phyloP scores from a whole-genome alignment of 92 coral and sea anemone genomes.

The Heliopora coerulea region DNA sequence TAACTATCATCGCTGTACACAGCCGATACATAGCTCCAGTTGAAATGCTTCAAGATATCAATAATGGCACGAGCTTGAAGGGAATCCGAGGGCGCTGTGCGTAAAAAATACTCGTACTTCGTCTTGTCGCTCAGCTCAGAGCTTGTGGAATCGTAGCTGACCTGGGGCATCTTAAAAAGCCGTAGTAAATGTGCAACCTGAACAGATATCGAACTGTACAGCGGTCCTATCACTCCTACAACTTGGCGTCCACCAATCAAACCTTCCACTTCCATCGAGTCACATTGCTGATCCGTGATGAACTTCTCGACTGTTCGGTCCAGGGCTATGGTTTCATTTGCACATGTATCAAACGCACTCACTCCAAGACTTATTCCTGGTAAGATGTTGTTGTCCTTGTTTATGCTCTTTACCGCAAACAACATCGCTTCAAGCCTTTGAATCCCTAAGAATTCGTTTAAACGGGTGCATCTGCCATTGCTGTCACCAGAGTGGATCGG shows the following conservation, averaged over 20 bases:
- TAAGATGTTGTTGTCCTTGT: conserved; percentile 57
- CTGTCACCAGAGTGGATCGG: conserved; percentile 68
- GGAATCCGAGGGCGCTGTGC: conserved; percentile 90
- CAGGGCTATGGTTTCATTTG: conserved; percentile 83
- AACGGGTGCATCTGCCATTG: conserved; percentile 48
- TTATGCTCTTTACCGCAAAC: conserved; percentile 81
- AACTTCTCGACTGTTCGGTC: conserved; percentile 52
- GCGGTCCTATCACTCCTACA: conserved; percentile 83
- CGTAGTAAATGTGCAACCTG: conserved; percentile 91
- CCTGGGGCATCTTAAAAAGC: conserved; percentile 88
- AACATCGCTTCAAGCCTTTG: conserved; percentile 95
- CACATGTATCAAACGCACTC: conserved; percentile 83
- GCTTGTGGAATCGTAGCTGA: conserved; percentile 91
- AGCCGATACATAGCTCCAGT: conserved; percentile 77
- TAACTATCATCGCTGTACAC: conserved; percentile 76
- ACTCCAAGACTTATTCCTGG: conserved; percentile 71
- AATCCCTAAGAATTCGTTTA: conserved; percentile 81
- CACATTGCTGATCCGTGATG: conserved; percentile 33
- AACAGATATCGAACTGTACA: conserved; percentile 82
- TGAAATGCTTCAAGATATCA: conserved; percentile 64
- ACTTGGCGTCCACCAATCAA: conserved; percentile 39
- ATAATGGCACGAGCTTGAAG: conserved; percentile 87
- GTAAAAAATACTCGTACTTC: conserved; percentile 72
- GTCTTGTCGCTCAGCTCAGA: conserved; percentile 88
- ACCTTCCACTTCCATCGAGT: background rate